Conservation (phyloP, 2,113 vertebrate species). For the Hiodon tergisus region DNA sequence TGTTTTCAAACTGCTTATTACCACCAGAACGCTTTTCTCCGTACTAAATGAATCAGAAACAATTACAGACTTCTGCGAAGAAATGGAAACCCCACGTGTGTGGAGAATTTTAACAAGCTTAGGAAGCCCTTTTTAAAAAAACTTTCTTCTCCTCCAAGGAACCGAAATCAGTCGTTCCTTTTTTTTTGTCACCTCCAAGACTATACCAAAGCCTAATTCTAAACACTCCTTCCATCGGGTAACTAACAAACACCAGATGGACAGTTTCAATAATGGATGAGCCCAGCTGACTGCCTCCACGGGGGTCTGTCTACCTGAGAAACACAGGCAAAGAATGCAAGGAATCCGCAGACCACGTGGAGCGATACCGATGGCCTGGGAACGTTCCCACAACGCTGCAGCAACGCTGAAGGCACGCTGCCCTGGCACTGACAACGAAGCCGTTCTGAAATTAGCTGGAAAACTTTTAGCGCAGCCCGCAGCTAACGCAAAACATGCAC, state of each 20-base stretch:
- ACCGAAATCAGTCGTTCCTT: not conserved
- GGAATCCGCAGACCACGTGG: slow-evolving; percentile 47
- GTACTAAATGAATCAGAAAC: slow-evolving; percentile 59
- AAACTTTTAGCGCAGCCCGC: too few relatives aligned
- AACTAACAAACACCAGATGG: slow-evolving; percentile 56
- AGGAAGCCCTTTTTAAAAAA: slow-evolving; percentile 54
- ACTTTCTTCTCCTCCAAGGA: slow-evolving; percentile 6
- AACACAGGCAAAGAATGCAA: slow-evolving; percentile 51
- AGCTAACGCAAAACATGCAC: too few relatives aligned
- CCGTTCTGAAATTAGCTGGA: too few relatives aligned
- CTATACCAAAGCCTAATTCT: slow-evolving; percentile 20
- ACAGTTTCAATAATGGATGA: slow-evolving; percentile 50
- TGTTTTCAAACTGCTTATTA: slow-evolving; percentile 55
- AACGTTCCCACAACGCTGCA: too few relatives aligned
- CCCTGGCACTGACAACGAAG: too few relatives aligned
- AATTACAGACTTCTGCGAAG: slow-evolving; percentile 49
- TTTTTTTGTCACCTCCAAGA: not conserved
- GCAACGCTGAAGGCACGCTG: not conserved
- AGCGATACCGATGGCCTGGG: not conserved
- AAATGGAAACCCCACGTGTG: slow-evolving; percentile 40
- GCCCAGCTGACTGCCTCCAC: slow-evolving; percentile 47
- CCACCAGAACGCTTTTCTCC: slow-evolving; percentile 41
- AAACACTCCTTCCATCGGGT: slow-evolving; percentile 40
- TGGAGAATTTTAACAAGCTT: slow-evolving; percentile 60
- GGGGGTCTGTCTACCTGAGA: slow-evolving; percentile 49